A percentile compares a stretch with the other conserved stretches of the same genome.
Conservation (phyloP, 2,113 vertebrate species). For the Aptenodytes forsteri region DNA sequence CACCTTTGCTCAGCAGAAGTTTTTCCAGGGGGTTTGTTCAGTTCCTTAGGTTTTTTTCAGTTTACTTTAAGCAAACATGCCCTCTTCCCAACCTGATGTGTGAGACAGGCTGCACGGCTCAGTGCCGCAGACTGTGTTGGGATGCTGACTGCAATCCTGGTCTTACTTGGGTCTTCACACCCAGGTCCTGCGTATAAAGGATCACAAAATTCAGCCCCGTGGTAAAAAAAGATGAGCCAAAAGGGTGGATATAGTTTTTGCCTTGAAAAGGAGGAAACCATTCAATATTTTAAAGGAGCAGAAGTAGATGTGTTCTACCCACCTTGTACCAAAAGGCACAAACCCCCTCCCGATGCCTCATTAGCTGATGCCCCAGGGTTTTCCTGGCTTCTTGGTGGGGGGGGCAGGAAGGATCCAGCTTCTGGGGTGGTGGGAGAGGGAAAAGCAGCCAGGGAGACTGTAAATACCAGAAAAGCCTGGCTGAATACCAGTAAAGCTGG, state of each 20-base stretch:
- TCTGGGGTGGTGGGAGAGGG: not conserved
- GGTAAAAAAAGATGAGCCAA: not conserved
- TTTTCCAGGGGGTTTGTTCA: not conserved
- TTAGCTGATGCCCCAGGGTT: not conserved
- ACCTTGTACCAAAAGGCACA: not conserved
- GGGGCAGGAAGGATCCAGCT: not conserved
- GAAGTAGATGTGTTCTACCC: not conserved
- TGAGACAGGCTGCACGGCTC: not conserved
- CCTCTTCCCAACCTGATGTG: not conserved
- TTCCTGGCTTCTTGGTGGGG: not conserved
- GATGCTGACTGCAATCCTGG: not conserved
- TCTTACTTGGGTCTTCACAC: not conserved
- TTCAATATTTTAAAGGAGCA: not conserved
- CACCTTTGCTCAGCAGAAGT: constrained; percentile 51
- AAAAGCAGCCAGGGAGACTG: not conserved
- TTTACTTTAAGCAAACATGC: not conserved
- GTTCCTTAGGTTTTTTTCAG: not conserved
- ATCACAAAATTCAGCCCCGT: not conserved
- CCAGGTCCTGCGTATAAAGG: not conserved
- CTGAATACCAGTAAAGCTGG: not conserved
- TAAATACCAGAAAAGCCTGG: not conserved
- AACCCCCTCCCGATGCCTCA: not conserved
- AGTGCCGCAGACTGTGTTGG: not conserved
- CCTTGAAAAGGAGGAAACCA: not conserved
- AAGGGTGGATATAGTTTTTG: not conserved